Conservation (phyloP, 2,888 invertebrate species). For the Pollenia griseotomentosa region DNA sequence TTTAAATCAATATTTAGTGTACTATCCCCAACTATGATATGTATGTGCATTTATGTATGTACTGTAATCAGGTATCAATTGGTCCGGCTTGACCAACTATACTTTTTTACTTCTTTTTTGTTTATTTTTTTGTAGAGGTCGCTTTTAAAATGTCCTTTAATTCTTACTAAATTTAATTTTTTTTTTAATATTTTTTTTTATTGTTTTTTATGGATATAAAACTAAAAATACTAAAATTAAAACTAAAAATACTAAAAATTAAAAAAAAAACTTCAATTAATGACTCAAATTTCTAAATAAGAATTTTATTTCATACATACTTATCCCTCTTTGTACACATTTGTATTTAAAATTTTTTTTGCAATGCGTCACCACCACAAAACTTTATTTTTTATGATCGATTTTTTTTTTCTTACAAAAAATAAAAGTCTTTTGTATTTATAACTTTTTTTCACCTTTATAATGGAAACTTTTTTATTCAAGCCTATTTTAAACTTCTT, state of each 20-base stretch:
- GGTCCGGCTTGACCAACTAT: no score
- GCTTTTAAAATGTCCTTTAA: no score
- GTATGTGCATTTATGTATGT: no score
- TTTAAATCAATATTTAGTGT: no score
- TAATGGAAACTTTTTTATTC: slow-evolving; percentile 25
- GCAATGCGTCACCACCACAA: slow-evolving; percentile 39
- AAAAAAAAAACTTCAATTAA: background rate
- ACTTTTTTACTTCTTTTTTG: no score
- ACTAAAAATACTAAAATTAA: no score
- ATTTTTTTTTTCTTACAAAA: slow-evolving; percentile 35
- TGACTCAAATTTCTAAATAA: slow-evolving; percentile 37
- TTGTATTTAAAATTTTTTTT: background rate
- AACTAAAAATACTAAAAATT: slow-evolving; percentile 5
- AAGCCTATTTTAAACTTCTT: slow-evolving; percentile 34
- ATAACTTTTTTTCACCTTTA: slow-evolving; percentile 20
- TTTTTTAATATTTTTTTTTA: background rate
- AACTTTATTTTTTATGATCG: slow-evolving; percentile 44
- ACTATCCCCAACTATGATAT: no score
- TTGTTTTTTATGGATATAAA: background rate
- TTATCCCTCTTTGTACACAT: background rate
- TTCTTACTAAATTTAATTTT: no score
- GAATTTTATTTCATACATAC: background rate
- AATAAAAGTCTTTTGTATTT: slow-evolving; percentile 7
- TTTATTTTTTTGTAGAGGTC: no score
- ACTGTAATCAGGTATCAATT: no score